Percentiles rank a stretch among this genome's conserved stretches.
Evolutionary conservation across 2,113 vertebrate genomes (phyloP).

Genomic region (Chamaea fasciata): DNA sequence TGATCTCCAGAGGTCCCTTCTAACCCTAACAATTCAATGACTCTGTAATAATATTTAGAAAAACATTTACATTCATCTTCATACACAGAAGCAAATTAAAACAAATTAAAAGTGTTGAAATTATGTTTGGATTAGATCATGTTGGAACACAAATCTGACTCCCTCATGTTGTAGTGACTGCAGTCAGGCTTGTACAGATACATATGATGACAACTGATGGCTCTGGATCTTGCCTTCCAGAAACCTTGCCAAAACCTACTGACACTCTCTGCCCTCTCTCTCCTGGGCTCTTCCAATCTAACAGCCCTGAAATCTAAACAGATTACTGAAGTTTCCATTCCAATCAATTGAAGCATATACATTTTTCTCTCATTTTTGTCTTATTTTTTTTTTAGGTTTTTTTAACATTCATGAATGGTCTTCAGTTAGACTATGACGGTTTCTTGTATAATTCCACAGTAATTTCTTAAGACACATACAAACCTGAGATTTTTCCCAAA

Average conservation of each 20-base stretch:
- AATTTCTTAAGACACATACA: neutral
- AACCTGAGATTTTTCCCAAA: neutral
- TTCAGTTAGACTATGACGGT: neutral
- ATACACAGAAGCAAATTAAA: neutral
- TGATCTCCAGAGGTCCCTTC: neutral
- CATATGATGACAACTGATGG: accelerated
- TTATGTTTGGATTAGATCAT: neutral
- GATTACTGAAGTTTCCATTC: neutral
- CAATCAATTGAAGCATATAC: neutral
- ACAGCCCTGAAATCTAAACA: neutral
- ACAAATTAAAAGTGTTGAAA: neutral
- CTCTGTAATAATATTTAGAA: neutral
- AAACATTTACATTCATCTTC: neutral
- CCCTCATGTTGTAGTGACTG: neutral
- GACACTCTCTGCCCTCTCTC: neutral
- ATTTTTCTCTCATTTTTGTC: neutral
- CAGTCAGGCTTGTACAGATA: neutral
- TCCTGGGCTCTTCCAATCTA: neutral
- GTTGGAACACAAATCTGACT: neutral
- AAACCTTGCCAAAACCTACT: neutral
- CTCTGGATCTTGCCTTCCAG: neutral
- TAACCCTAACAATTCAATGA: neutral
- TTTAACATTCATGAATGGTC: neutral
- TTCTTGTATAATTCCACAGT: neutral
- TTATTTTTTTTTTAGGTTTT: neutral